These are phyloP conservation scores for Palythoa grandiflora DNA, from an alignment of 92 coral and sea anemone genomes.

Conservation along the genomic window DNA sequence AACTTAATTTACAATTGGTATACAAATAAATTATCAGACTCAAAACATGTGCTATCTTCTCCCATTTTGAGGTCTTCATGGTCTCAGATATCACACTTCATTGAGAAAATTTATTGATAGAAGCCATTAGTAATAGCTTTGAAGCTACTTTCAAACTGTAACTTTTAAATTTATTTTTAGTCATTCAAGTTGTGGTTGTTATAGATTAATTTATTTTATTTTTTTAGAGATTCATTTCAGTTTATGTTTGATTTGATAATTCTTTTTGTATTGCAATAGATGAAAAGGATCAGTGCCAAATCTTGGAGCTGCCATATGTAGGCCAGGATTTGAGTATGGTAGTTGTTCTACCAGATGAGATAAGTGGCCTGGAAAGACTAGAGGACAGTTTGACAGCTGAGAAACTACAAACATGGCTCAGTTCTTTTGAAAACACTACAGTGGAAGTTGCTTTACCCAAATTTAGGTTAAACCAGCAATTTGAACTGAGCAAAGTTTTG, in stretches of 20 bases:
- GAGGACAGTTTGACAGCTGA: conserved; percentile 69
- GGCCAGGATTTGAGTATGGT: conserved; percentile 79
- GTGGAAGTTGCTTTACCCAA: conserved; percentile 80
- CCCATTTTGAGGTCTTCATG: too few relatives aligned
- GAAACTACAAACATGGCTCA: conserved; percentile 62
- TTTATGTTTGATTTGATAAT: background rate
- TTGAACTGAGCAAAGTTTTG: conserved; percentile 75
- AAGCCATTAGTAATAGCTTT: too few relatives aligned
- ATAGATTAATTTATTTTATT: too few relatives aligned
- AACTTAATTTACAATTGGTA: too few relatives aligned
- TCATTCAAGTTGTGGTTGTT: background rate
- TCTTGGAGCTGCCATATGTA: conserved; percentile 82
- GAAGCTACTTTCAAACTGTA: too few relatives aligned
- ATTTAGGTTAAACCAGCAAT: conserved; percentile 75
- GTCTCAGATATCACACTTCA: too few relatives aligned
- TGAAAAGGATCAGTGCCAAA: conserved; percentile 69
- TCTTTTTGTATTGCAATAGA: conserved; percentile 38
- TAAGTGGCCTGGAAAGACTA: conserved; percentile 70
- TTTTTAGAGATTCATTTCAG: background rate
- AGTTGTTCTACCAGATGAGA: conserved; percentile 75
- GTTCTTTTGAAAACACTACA: conserved; percentile 58
- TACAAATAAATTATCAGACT: too few relatives aligned
- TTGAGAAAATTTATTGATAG: too few relatives aligned
- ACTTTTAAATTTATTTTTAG: background rate
- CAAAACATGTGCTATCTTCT: too few relatives aligned